Evolutionary conservation across 2,888 invertebrate species (phyloP), one percentile per base, ranked within the genome.

Genomic region (Miltochrista miniata): DNA sequence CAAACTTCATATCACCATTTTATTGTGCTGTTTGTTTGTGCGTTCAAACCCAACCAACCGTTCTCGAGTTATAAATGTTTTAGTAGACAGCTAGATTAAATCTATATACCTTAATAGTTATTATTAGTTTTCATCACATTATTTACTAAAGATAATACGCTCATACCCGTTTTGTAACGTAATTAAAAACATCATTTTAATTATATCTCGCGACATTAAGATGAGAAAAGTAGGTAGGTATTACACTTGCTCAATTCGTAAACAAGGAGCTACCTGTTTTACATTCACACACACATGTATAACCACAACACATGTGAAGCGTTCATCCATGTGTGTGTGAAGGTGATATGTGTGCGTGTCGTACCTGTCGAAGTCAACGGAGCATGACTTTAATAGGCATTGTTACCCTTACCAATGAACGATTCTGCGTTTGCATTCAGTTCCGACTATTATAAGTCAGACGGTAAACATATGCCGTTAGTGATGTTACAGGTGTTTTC

Each of bases 331-430:
- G 61, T 53, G 61, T 65, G 51, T 31, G 41, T 45, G 13, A 7
- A 40, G 24, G 36, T 33, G 24, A 12, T 30, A 56, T 72, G 70
- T 70, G 74, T 67, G 73, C 59, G 54, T 56, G 56, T 52, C 45
- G 56, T 79, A 79, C 80, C 79, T 81, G 82, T 72, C 70, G 59
- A 56, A 79, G 66, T 72, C 87, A 81, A 74, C 85, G 72, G 81
- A 85, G 80, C 87, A 68, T 83, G 71, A 75, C 83, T 72, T 59
- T 67, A 65, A 73, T 64, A 70, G 65, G 69, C 73, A 85, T 82
- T 84, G 81, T 86, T 72, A 68, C 69, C 75, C 71, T 64, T 74
- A 71, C 75, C 75, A 76, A 74, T 72, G 70, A 76, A 74, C 71
- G 70, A 73, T 69, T 68, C 69, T 46, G 53, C 59, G 42, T 51